Evolutionary conservation across 2,888 invertebrate species (phyloP).

Genomic region (Dione vanillae): DNA sequence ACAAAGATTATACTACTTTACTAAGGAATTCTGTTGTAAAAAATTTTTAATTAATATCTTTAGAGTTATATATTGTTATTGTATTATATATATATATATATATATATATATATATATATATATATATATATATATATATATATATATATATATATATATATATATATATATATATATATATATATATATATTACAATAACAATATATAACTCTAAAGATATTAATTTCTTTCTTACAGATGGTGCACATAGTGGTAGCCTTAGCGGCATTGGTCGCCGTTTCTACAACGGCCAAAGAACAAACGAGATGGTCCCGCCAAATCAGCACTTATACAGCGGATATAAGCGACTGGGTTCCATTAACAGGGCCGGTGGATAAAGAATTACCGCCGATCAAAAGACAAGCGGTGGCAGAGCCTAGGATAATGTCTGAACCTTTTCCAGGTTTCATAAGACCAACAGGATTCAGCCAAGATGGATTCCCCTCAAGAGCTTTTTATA

Average conservation of each 20-base stretch:
- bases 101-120: too few relatives aligned
- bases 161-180: too few relatives aligned
- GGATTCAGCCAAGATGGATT: conserved; percentile 67
- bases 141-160: too few relatives aligned
- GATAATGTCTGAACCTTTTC: conserved; percentile 74
- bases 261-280: conserved; percentile 60
- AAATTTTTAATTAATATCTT: too few relatives aligned
- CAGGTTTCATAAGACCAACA: conserved; percentile 55
- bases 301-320: conserved; percentile 78
- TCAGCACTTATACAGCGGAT: conserved; percentile 77
- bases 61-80: too few relatives aligned
- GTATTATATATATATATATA: too few relatives aligned
- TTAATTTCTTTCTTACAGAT: conserved; percentile 60
- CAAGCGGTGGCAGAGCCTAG: conserved; percentile 79
- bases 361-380: conserved; percentile 65
- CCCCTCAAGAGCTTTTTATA: conserved; percentile 66
- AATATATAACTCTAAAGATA: background rate
- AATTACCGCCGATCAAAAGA: conserved; percentile 65
- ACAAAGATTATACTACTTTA: too few relatives aligned
- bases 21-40: too few relatives aligned
- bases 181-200: too few relatives aligned
- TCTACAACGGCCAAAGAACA: conserved; percentile 62
- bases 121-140: too few relatives aligned
- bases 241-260: conserved; percentile 66
- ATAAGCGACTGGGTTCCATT: conserved; percentile 79